Evolutionary conservation across 2,888 invertebrate genomes (phyloP).

Genomic region (Hermodice carunculata): DNA sequence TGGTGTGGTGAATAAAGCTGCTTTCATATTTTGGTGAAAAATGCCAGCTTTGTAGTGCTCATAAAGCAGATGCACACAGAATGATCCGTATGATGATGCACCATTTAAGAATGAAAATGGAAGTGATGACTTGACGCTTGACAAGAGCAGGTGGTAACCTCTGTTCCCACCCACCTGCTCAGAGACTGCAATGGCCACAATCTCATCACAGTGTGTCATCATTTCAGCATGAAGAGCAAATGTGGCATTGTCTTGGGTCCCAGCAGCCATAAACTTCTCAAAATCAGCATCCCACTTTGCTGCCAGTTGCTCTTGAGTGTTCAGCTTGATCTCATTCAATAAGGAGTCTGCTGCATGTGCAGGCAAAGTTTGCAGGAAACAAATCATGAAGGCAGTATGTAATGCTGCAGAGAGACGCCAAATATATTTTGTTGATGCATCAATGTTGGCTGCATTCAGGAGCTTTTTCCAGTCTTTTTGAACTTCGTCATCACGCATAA

Average conservation of each 20-base stretch:
- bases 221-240: constrained; percentile 34
- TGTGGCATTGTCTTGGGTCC: constrained; percentile 3
- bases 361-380: background rate
- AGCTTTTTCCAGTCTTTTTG: constrained; percentile 1
- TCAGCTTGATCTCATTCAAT: background rate
- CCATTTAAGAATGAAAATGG: constrained; percentile 38
- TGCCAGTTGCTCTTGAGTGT: background rate
- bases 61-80: constrained; percentile 19
- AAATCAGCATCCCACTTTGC: background rate
- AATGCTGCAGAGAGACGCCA: constrained; percentile 13
- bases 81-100: constrained; percentile 35
- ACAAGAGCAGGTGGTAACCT: constrained; percentile 34
- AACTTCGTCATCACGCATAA: constrained; percentile 8
- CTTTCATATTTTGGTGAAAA: constrained; percentile 32
- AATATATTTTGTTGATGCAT: background rate
- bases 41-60: constrained; percentile 26
- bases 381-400: background rate
- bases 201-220: constrained; percentile 37
- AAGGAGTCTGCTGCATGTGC: background rate
- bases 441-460: background rate
- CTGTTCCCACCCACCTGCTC: constrained; percentile 32
- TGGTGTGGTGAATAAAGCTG: constrained; percentile 26
- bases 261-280: background rate
- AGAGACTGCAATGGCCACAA: constrained; percentile 29
- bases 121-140: constrained; percentile 34